phyloP scores from a whole-genome alignment of 2,888 invertebrate genomes.

The Lordiphosa fenestrarum region DNA sequence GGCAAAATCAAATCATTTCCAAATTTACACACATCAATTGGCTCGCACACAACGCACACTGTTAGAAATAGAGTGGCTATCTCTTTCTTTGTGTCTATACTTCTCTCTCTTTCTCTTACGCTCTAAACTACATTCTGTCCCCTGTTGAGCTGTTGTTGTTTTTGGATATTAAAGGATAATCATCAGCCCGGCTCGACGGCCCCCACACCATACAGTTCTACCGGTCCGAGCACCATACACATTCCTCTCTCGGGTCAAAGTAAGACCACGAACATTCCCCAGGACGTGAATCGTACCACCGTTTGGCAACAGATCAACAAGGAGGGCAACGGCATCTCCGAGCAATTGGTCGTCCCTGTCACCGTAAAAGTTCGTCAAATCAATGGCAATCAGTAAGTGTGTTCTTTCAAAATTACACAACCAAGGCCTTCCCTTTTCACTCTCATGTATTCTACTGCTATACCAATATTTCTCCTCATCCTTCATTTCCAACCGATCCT shows the following conservation, averaged over 20 bases:
- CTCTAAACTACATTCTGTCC: conserved; percentile 16
- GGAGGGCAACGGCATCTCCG: conserved; percentile 79
- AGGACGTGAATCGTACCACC: conserved; percentile 95
- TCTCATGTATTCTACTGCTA: no score
- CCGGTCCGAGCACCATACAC: conserved; percentile 73
- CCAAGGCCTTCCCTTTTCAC: background rate
- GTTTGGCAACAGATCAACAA: conserved; percentile 96
- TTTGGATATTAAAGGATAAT: conserved; percentile 76
- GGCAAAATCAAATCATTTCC: conserved; percentile 33
- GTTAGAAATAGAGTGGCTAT: conserved; percentile 11
- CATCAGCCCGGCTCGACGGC: conserved; percentile 77
- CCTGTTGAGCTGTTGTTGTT: conserved; percentile 6
- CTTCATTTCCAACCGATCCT: conserved; percentile 22
- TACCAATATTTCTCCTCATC: conserved; percentile 8
- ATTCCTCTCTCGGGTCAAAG: conserved; percentile 85
- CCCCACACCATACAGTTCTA: conserved; percentile 54
- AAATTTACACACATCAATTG: conserved; percentile 34
- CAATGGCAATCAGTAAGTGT: conserved; percentile 79
- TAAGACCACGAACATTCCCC: conserved; percentile 83
- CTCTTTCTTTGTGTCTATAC: conserved; percentile 5
- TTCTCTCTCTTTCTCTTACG: conserved; percentile 13
- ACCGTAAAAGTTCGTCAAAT: conserved; percentile 79
- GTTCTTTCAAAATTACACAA: conserved; percentile 2
- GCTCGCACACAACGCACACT: conserved; percentile 20
- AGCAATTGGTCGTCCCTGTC: conserved; percentile 77